These are phyloP conservation scores for Pluvianellus socialis DNA, from an alignment of 2,113 vertebrate genomes.

Conservation along the genomic window DNA sequence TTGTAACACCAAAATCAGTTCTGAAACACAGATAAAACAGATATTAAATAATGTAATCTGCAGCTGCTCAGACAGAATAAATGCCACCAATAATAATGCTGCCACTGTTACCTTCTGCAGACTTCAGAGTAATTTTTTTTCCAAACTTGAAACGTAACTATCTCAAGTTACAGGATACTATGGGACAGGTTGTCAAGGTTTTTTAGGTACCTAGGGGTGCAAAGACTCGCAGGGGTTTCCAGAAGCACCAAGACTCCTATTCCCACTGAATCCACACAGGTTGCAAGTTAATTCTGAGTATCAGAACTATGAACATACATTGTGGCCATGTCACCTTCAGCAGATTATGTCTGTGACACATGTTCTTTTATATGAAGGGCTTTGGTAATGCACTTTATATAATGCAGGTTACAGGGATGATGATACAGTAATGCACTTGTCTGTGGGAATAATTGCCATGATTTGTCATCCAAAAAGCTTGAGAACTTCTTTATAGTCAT, in stretches of 20 bases:
- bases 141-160: not conserved
- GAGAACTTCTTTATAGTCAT: not conserved
- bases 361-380: not conserved
- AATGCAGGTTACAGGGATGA: not conserved
- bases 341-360: not conserved
- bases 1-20: conserved; percentile 54
- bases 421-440: not conserved
- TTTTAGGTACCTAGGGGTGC: not conserved
- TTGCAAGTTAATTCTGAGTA: not conserved
- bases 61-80: conserved; percentile 31
- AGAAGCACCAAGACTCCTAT: not conserved
- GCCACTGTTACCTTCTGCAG: not conserved
- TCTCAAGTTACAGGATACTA: not conserved
- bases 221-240: not conserved
- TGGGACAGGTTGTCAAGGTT: not conserved
- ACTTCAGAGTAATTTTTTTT: not conserved
- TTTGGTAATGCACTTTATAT: not conserved
- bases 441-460: not conserved
- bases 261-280: not conserved
- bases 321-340: not conserved
- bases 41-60: conserved; percentile 58
- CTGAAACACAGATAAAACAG: conserved; percentile 62
- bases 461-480: not conserved
- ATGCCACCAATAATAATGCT: conserved; percentile 17
- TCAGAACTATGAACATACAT: not conserved